Conservation (phyloP, 2,797 vertebrate species). For the Chaunax sp. region DNA sequence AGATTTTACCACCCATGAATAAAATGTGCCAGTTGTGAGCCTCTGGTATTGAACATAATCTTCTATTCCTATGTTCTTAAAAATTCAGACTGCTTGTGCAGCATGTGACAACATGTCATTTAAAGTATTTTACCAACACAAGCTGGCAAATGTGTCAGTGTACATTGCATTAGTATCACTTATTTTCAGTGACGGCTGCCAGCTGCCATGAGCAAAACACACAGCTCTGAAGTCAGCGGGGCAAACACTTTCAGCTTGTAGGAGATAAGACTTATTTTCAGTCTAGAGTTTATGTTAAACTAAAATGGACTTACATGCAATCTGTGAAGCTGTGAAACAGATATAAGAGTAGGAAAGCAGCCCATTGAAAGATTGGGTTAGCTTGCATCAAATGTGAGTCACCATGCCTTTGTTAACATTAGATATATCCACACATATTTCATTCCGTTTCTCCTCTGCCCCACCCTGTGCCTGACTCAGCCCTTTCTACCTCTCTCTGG, state of each 20-base stretch:
- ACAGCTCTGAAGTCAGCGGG: background rate
- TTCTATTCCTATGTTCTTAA: background rate
- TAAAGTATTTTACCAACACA: background rate
- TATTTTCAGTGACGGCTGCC: slow-evolving; percentile 3
- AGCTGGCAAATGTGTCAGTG: background rate
- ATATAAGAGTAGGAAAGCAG: background rate
- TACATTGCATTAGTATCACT: background rate
- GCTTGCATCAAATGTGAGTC: slow-evolving; percentile 11
- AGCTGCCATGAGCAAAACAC: slow-evolving; percentile 7
- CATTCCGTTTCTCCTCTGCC: slow-evolving; percentile 8
- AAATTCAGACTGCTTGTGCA: no score
- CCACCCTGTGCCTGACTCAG: slow-evolving; percentile 46
- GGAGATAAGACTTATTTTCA: slow-evolving; percentile 1
- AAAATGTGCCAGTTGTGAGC: background rate
- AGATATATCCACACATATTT: slow-evolving; percentile 18
- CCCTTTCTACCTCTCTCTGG: slow-evolving; percentile 38
- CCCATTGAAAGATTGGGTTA: slow-evolving; percentile 1
- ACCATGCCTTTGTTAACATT: slow-evolving; percentile 15
- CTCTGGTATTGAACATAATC: background rate
- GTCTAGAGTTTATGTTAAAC: background rate
- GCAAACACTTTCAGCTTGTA: background rate
- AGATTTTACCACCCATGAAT: background rate
- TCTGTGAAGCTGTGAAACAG: background rate
- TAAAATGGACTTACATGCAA: background rate
- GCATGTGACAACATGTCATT: background rate